Base-by-base conservation (phyloP, 2,888 invertebrate genomes). In the Dicycla oo region DNA sequence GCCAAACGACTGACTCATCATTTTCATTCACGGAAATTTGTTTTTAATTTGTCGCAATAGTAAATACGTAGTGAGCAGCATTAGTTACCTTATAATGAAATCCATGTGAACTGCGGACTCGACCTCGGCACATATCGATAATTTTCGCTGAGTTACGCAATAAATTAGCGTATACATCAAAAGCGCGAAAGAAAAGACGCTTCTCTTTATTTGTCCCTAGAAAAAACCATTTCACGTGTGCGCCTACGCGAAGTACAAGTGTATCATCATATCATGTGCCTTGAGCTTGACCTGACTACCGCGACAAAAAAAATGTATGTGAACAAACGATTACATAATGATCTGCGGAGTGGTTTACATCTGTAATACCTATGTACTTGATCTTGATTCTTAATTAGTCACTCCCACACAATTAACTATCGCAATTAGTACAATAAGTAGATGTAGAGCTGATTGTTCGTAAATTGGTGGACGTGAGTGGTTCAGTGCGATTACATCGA, bases 1-100 rank as follows among this genome's bases (percentile, higher is more conserved):
- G 93, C 94, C 94, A 94, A 94, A 88, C 79, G 70, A 85, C 85
- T 94, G 92, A 94, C 86, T 93, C 93, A 94, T 90, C 87, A 88
- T 88, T 89, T 93, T 93, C 94, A 94, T 94, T 94, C 92, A 94
- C 83, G 84, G 88, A 88, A 90, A 88, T 81, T 78, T 83, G 75
- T 81, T 86, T 86, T 87, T 83, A 73, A 80, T 76, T 81, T 77
- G 65, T 80, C 79, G 73, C 79, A 73, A 81, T 80, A 77, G 76
- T 75, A 82, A 76, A 74, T 70, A n/a, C n/a, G n/a, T n/a, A 81
- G 80, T 79, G 58, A 53, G 75, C 73, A 76, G 69, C 54, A 77
- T 69, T 73, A 62, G 43, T 67, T 78, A 81, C 54, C 64, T 60
- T 65, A 71, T 78, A 79, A 75, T 86, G 63, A 81, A 81, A 73